Base-by-base conservation (phyloP, 2,888 invertebrate genomes). In the Megamerina dolium region DNA sequence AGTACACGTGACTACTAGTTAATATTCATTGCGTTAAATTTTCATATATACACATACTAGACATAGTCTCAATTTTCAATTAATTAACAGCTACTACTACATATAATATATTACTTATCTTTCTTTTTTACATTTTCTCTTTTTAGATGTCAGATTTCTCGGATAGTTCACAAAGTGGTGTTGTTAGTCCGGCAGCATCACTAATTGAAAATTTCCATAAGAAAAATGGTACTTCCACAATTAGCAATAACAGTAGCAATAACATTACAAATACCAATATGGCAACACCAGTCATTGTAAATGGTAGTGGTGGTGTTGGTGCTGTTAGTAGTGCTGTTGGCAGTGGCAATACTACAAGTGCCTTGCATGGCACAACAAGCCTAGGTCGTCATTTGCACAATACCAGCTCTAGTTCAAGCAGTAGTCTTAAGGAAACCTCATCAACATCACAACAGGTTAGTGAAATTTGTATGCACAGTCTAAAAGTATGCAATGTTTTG, bases 201-300 rank as follows among this genome's bases (percentile, higher is more conserved):
- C 78, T 82, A 63, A 82, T 84, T 77, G 83, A 83, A 72, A 83
- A 80, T 71, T 76, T 84, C 58, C 82, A 83, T 64, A 83, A 82
- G 67, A 80, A 79, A 68, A 81, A 77, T 63, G 70, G 69, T 47
- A 41, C 57, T 38, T n/a, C n/a, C n/a, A n/a, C n/a, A n/a, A n/a
- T n/a, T n/a, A n/a, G n/a, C n/a, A n/a, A n/a, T 31, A 19, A 18
- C 27, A 27, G 37, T 41, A n/a, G 30, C 43, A 37, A n/a, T n/a
- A n/a, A n/a, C n/a, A n/a, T n/a, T n/a, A 43, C 45, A 18, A 43
- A 46, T 16, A 36, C 32, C 40, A 50, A 42, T 12, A 45, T 43
- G 36, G 41, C 47, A 42, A 36, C 48, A 50, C 56, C 52, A 51
- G 56, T 39, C 38, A 50, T 43, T 44, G 37, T 50, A 3, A 53